phyloP scores from a whole-genome alignment of 2,113 vertebrate genomes.

The Sterrhoptilus dennistouni region DNA sequence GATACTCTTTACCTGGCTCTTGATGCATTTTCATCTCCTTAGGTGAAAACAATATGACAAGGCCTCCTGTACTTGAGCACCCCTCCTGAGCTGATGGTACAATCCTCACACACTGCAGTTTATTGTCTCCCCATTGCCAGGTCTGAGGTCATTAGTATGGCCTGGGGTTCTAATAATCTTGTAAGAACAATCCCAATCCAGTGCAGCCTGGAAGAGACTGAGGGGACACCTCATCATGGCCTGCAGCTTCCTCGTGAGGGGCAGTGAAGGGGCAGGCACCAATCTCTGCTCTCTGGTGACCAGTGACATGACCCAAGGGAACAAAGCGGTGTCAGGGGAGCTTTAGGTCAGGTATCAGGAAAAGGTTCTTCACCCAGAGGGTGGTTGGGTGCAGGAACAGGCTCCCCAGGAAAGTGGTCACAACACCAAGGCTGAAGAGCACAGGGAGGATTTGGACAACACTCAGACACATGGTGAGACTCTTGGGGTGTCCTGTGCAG shows the following conservation, averaged over 20 bases:
- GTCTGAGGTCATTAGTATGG: background rate
- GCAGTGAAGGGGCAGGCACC: background rate
- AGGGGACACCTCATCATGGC: background rate
- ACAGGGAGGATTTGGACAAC: background rate
- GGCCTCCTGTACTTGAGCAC: background rate
- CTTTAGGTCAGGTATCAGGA: background rate
- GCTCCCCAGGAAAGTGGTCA: background rate
- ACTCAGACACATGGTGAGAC: background rate
- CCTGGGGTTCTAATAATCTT: background rate
- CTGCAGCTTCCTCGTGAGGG: background rate
- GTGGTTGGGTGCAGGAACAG: background rate
- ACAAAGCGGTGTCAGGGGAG: background rate
- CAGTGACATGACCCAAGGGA: background rate
- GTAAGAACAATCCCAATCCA: background rate
- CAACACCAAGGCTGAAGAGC: background rate
- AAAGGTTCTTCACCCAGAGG: background rate
- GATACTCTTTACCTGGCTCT: background rate
- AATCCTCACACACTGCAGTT: background rate
- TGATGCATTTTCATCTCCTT: slow-evolving; percentile 26
- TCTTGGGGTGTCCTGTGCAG: background rate
- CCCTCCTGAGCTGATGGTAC: background rate
- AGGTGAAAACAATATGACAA: background rate
- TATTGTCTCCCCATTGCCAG: background rate
- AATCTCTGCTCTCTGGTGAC: background rate
- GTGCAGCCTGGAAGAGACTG: background rate